phyloP scores from a whole-genome alignment of 2,888 invertebrate species.

The Tuberolachnus salignus region DNA sequence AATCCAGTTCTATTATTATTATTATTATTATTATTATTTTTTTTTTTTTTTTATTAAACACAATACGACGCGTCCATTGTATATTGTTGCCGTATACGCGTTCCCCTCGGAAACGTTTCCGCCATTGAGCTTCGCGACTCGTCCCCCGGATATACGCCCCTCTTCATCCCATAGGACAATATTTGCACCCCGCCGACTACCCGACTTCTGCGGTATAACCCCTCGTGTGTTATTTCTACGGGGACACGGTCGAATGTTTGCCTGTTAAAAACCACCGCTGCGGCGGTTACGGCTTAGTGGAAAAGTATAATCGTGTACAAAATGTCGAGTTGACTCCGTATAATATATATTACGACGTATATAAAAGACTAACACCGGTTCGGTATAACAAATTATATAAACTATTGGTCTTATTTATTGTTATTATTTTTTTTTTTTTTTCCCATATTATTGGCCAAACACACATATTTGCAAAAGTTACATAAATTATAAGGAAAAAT shows the following conservation, averaged over 20 bases:
- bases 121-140: slow-evolving; percentile 39
- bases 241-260: neutral
- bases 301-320: neutral
- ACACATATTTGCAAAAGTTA: no score
- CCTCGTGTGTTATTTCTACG: neutral
- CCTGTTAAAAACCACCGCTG: neutral
- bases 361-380: no score
- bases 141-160: slow-evolving; percentile 40
- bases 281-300: no score
- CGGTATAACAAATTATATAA: no score
- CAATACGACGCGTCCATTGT: slow-evolving; percentile 2
- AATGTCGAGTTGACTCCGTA: neutral
- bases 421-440: no score
- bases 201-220: slow-evolving; percentile 23
- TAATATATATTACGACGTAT: no score
- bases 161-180: slow-evolving; percentile 35
- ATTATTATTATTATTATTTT: no score
- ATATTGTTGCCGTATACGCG: neutral
- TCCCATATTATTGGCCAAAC: no score
- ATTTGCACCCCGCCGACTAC: slow-evolving; percentile 13
- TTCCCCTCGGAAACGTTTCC: slow-evolving; percentile 49
- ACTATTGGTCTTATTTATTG: no score
- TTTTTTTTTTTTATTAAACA: neutral
- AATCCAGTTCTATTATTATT: neutral
- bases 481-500: no score